Evolutionary conservation across 2,113 vertebrate species (phyloP), one percentile per base, ranked within the genome.

Genomic region (Pluvialis apricaria): DNA sequence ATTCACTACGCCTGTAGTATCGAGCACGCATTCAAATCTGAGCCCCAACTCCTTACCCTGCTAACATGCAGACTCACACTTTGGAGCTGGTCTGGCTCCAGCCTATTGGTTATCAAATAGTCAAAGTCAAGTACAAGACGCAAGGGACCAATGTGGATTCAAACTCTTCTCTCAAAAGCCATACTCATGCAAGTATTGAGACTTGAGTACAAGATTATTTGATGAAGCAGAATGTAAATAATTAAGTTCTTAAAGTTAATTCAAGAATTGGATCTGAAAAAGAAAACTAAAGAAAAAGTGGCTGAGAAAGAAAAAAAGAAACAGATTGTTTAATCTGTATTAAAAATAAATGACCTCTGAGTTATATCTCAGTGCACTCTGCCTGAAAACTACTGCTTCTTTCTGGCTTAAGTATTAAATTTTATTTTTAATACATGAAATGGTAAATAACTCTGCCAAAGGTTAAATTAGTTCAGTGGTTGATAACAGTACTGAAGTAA

Each of bases 261-360:
- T 80, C 36, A 82, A 87, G 62, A 92, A 95, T 28, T 38, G 72
- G 44, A 26, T 80, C 42, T 68, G 58, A 58, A 73, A 61, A 91
- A 90, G 42, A 82, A 95, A 95, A 88, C 65, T 54, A 51, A 86
- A 87, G 45, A 58, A 92, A 91, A 92, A 90, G 61, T 32, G 24
- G 11, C 66, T 34, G 34, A 85, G 69, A 89, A 85, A 92, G 44
- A 79, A 72, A 70, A 96, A 96, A 94, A 86, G 45, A 82, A 87
- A 45, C 4, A 11, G 49, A 69, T n/a, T 82, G 54, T 66, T 82
- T 42, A 92, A 91, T 80, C 36, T 42, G 55, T 69, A 87, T 94
- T 82, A 92, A 95, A 96, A 97, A 95, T 82, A 92, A 91, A 94
- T 66, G 54, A 89, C 75, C 89, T 86, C 78, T 89, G 75, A 62